phyloP scores from a whole-genome alignment of 2,888 invertebrate genomes.

The Stictocephala bisonia region DNA sequence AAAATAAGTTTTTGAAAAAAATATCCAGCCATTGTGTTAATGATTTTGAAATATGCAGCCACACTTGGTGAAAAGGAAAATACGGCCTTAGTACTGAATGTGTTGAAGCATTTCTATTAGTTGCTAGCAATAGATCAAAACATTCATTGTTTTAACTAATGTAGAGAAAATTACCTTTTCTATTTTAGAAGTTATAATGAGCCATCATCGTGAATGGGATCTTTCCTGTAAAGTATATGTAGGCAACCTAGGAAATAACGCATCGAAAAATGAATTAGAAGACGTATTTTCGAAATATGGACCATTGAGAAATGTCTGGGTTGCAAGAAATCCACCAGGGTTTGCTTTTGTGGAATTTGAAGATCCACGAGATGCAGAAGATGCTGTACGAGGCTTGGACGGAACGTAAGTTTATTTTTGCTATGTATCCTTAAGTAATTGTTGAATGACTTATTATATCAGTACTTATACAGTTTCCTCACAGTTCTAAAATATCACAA shows the following conservation, averaged over 20 bases:
- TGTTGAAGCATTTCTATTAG: too few relatives aligned
- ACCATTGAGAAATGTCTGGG: constrained; percentile 91
- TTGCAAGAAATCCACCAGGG: constrained; percentile 92
- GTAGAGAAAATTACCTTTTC: background rate
- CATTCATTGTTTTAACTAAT: too few relatives aligned
- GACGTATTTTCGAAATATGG: constrained; percentile 90
- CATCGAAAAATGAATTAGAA: constrained; percentile 90
- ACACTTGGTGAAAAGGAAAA: too few relatives aligned
- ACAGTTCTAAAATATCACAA: too few relatives aligned
- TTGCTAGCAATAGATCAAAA: too few relatives aligned
- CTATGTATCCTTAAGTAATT: too few relatives aligned
- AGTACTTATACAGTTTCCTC: too few relatives aligned
- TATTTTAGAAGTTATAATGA: constrained; percentile 67
- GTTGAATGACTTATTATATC: too few relatives aligned
- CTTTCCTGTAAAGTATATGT: constrained; percentile 93
- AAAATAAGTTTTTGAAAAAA: too few relatives aligned
- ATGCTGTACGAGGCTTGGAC: constrained; percentile 84
- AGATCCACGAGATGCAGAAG: constrained; percentile 89
- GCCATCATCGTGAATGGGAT: constrained; percentile 84
- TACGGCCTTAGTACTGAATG: too few relatives aligned
- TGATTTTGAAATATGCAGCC: too few relatives aligned
- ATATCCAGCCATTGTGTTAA: too few relatives aligned
- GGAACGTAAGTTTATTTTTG: constrained; percentile 75
- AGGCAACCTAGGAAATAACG: constrained; percentile 90
- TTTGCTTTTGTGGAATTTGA: constrained; percentile 93